phyloP scores from a whole-genome alignment of 1,140 invertebrate genomes.

The Copidosoma floridanum region DNA sequence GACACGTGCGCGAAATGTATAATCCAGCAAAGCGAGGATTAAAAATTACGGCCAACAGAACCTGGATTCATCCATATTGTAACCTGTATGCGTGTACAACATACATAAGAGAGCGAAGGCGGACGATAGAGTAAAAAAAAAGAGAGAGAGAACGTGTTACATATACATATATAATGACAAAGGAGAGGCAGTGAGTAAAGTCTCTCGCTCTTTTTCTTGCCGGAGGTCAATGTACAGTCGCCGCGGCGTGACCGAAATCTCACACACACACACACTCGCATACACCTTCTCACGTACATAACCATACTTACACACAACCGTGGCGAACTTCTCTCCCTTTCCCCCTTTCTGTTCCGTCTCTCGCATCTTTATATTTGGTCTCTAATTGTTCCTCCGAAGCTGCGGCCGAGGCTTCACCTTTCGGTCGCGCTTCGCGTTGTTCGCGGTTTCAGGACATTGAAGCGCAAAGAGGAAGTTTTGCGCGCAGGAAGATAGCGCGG shows the following conservation, averaged over 20 bases:
- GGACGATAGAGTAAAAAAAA: background rate
- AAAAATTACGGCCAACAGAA: too few relatives aligned
- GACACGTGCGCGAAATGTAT: too few relatives aligned
- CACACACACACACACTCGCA: constrained; percentile 40
- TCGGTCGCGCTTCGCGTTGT: too few relatives aligned
- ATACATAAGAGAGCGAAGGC: constrained; percentile 8
- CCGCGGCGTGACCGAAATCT: constrained; percentile 55
- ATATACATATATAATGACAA: constrained; percentile 2
- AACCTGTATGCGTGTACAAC: too few relatives aligned
- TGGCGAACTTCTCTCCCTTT: constrained; percentile 34
- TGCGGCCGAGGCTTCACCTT: constrained; percentile 22
- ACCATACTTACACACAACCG: constrained; percentile 42
- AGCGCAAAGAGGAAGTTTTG: too few relatives aligned
- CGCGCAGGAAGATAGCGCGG: too few relatives aligned
- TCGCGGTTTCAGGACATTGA: constrained; percentile 8
- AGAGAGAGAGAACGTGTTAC: background rate
- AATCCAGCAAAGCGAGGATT: too few relatives aligned
- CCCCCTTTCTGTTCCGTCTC: constrained; percentile 11
- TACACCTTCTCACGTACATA: background rate
- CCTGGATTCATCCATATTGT: too few relatives aligned
- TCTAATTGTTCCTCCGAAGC: constrained; percentile 38
- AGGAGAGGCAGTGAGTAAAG: constrained; percentile 36
- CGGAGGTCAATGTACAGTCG: constrained; percentile 55
- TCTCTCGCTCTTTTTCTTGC: constrained; percentile 37
- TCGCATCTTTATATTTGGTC: constrained; percentile 36